phyloP scores from a whole-genome alignment of 1,140 invertebrate genomes.

The Papilio polytes region DNA sequence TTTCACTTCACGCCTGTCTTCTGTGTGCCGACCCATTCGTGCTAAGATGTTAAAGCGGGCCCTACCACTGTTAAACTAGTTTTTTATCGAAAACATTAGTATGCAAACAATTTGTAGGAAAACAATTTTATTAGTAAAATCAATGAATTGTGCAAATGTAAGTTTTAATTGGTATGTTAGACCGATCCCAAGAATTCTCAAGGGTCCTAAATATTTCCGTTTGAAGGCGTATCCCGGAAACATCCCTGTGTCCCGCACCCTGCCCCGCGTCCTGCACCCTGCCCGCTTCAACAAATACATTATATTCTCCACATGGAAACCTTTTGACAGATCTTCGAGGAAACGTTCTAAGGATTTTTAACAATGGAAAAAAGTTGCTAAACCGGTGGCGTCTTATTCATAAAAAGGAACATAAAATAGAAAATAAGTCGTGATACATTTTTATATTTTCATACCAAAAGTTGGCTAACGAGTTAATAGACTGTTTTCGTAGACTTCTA shows the following conservation, averaged over 20 bases:
- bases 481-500: too few species aligned
- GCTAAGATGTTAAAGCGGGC: too few species aligned
- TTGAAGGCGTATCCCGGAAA: background rate
- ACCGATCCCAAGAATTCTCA: background rate
- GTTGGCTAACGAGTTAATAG: too few species aligned
- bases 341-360: background rate
- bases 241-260: background rate
- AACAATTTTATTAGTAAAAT: background rate
- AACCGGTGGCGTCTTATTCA: background rate
- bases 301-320: background rate
- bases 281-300: background rate
- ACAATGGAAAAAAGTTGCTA: background rate
- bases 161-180: background rate
- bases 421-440: background rate
- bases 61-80: too few species aligned
- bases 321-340: background rate
- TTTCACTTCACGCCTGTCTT: too few species aligned
- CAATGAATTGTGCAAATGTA: background rate
- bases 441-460: too few species aligned
- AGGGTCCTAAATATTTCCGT: conserved; percentile 2
- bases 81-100: background rate
- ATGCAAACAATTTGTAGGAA: background rate
- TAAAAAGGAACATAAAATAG: background rate
- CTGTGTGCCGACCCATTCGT: too few species aligned
- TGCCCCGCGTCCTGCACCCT: background rate